These are phyloP conservation scores for Tenthredo scrophulariae DNA, from an alignment of 2,888 invertebrate species.

Conservation along the genomic window DNA sequence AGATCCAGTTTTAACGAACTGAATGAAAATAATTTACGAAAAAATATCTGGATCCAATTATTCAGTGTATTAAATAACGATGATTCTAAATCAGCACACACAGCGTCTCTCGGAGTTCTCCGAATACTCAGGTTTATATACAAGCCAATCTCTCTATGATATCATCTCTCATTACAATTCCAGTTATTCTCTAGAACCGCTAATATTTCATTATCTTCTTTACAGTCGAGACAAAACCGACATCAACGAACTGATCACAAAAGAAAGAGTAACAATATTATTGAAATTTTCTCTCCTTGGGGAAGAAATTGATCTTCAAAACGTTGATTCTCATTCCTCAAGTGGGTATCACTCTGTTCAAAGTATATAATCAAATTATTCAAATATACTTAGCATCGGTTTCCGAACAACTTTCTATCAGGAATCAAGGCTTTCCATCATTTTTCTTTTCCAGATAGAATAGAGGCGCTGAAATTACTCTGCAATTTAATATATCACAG, in stretches of 20 bases:
- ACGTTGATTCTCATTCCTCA: conserved; percentile 58
- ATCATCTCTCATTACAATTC: conserved; percentile 48
- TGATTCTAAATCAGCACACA: conserved; percentile 78
- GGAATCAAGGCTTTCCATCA: not conserved
- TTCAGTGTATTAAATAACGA: conserved; percentile 81
- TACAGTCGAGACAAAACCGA: conserved; percentile 89
- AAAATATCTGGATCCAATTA: conserved; percentile 82
- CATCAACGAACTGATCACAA: conserved; percentile 84
- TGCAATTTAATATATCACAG: conserved; percentile 94
- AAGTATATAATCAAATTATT: not conserved
- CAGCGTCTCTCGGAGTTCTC: conserved; percentile 82
- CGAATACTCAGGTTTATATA: conserved; percentile 83
- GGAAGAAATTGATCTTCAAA: conserved; percentile 76
- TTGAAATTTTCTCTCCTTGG: conserved; percentile 85
- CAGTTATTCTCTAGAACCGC: conserved; percentile 37
- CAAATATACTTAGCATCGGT: too few relatives aligned
- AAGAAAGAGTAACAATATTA: conserved; percentile 85
- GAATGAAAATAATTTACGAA: conserved; percentile 80
- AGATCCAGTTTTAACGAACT: conserved; percentile 83
- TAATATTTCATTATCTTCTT: conserved; percentile 61
- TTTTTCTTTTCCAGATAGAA: conserved; percentile 79
- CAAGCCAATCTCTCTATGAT: conserved; percentile 41
- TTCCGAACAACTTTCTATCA: too few relatives aligned
- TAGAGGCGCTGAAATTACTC: conserved; percentile 92
- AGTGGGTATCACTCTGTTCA: not conserved